Percentiles rank a stretch among this genome's conserved stretches.
Conservation (phyloP, 2,113 vertebrate genomes). For the Prunella himalayana region DNA sequence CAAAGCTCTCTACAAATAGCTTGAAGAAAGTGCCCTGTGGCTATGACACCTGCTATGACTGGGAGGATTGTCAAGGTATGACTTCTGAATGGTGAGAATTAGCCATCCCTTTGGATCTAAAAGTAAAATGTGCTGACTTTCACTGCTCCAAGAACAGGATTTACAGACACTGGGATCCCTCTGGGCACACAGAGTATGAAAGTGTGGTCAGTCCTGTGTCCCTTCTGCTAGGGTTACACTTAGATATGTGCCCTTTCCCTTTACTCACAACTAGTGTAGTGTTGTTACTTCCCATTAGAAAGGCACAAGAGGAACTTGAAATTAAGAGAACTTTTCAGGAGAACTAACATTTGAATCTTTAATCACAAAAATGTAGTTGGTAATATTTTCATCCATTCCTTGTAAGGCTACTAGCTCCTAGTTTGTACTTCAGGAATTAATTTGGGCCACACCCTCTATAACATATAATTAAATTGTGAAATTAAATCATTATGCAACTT, state of each 20-base stretch:
- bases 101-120: not conserved
- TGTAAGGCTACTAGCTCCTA: not conserved
- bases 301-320: not conserved
- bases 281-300: not conserved
- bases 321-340: not conserved
- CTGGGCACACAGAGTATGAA: not conserved
- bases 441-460: not conserved
- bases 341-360: not conserved
- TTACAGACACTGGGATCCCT: not conserved
- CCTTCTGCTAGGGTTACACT: not conserved
- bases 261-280: not conserved
- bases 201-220: not conserved
- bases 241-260: not conserved
- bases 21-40: conserved; percentile 76
- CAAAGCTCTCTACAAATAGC: conserved; percentile 74
- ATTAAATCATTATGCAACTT: not conserved
- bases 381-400: not conserved
- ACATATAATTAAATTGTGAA: not conserved
- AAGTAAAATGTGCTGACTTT: not conserved
- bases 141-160: not conserved
- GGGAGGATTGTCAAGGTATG: conserved; percentile 88
- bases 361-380: not conserved
- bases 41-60: conserved; percentile 86
- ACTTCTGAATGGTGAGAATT: not conserved
- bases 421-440: not conserved